These are phyloP conservation scores for Phalacrocorax aristotelis DNA, from an alignment of 2,113 vertebrate genomes.

Conservation along the genomic window DNA sequence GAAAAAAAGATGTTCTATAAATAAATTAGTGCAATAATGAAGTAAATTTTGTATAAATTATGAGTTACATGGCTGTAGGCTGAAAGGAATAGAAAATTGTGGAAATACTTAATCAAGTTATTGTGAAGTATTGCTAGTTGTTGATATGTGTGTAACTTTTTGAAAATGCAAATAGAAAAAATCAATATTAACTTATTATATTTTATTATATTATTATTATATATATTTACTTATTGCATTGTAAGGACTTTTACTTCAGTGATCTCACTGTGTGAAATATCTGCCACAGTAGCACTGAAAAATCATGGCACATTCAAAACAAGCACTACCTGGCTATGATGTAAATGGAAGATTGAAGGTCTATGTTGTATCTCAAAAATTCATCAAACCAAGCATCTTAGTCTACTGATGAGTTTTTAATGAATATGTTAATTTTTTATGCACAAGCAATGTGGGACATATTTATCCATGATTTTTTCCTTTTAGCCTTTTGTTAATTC, in stretches of 20 bases:
- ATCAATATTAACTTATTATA: neutral
- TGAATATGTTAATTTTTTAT: neutral
- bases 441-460: neutral
- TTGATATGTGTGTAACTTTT: neutral
- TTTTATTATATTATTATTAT: too few relatives aligned
- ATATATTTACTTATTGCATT: neutral
- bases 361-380: slow-evolving; percentile 10
- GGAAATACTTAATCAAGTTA: neutral
- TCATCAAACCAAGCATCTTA: neutral
- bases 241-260: neutral
- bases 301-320: neutral
- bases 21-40: neutral
- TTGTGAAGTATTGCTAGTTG: neutral
- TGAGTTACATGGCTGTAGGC: neutral
- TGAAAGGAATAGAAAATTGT: neutral
- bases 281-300: neutral
- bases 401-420: slow-evolving; percentile 19
- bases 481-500: neutral
- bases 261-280: neutral
- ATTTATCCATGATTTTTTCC: slow-evolving; percentile 21
- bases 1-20: neutral
- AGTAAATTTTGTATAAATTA: neutral
- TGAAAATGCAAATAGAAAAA: neutral
- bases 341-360: neutral
- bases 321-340: neutral